phyloP scores from a whole-genome alignment of 2,113 vertebrate species.

The Peucedramus taeniatus region DNA sequence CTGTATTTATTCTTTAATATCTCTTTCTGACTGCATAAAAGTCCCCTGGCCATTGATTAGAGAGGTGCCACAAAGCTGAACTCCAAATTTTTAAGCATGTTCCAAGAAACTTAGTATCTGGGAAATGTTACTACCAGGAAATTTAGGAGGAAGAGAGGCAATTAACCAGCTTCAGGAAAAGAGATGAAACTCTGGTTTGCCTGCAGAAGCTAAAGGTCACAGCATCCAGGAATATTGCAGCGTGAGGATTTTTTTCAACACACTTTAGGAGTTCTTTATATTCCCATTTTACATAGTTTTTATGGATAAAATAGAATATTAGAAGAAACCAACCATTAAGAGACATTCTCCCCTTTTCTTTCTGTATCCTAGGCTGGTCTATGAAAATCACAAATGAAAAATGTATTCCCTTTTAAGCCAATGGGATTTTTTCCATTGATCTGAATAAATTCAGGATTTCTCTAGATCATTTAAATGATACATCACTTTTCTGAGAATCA shows the following conservation, averaged over 20 bases:
- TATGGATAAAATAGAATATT: neutral
- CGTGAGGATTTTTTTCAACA: neutral
- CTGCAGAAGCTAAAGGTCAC: neutral
- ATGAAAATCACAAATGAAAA: slow-evolving; percentile 10
- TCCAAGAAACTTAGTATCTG: neutral
- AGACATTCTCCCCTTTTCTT: neutral
- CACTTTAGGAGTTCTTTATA: neutral
- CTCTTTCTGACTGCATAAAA: neutral
- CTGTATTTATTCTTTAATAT: neutral
- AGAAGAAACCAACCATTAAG: neutral
- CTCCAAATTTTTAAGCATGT: neutral
- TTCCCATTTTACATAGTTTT: neutral
- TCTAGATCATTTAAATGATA: neutral
- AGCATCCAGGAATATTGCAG: neutral
- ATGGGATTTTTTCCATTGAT: neutral
- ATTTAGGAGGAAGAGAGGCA: neutral
- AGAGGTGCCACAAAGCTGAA: neutral
- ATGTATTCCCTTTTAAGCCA: neutral
- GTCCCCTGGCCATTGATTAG: neutral
- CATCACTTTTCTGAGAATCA: neutral
- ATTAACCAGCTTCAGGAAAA: neutral
- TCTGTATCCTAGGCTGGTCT: neutral
- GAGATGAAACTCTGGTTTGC: neutral
- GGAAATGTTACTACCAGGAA: neutral
- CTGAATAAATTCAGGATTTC: slow-evolving; percentile 1